Evolutionary conservation across 2,888 invertebrate species (phyloP).

Genomic region (Panzeria rudis): DNA sequence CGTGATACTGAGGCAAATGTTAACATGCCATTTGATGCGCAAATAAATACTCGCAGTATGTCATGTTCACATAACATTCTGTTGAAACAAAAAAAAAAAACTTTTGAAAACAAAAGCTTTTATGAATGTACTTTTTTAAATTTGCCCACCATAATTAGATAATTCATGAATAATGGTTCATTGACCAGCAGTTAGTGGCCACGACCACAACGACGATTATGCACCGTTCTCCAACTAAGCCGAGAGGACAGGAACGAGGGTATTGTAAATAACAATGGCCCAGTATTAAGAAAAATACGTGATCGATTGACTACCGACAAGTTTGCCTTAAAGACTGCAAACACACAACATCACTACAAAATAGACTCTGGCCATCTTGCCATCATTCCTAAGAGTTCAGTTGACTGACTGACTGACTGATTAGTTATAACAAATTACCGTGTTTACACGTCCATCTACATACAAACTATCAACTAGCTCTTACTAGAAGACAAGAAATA

Average conservation of each 20-base stretch:
- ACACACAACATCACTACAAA: conserved; percentile 25
- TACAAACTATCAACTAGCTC: conserved; percentile 9
- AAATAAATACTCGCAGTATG: conserved; percentile 52
- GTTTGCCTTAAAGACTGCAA: conserved; percentile 65
- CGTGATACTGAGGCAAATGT: conserved; percentile 44
- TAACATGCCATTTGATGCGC: conserved; percentile 57
- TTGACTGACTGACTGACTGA: conserved; percentile 63
- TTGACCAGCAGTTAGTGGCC: conserved; percentile 53
- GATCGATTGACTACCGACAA: conserved; percentile 81
- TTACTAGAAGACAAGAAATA: neutral
- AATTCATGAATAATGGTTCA: conserved; percentile 67
- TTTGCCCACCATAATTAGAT: conserved; percentile 68
- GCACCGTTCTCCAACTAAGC: neutral
- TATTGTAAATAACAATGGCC: conserved; percentile 57
- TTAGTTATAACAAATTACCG: conserved; percentile 75
- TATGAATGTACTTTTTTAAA: conserved; percentile 3
- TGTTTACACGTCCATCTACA: conserved; percentile 65
- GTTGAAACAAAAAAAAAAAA: conserved; percentile 16
- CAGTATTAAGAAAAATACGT: conserved; percentile 75
- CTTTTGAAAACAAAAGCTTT: conserved; percentile 28
- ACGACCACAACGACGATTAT: conserved; percentile 41
- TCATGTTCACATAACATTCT: conserved; percentile 60
- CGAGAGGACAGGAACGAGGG: neutral
- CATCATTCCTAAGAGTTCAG: conserved; percentile 18
- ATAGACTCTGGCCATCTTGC: neutral